Evolutionary conservation across 2,888 invertebrate genomes (phyloP), one percentile per base, ranked within the genome.

Genomic region (Abrostola tripartita): DNA sequence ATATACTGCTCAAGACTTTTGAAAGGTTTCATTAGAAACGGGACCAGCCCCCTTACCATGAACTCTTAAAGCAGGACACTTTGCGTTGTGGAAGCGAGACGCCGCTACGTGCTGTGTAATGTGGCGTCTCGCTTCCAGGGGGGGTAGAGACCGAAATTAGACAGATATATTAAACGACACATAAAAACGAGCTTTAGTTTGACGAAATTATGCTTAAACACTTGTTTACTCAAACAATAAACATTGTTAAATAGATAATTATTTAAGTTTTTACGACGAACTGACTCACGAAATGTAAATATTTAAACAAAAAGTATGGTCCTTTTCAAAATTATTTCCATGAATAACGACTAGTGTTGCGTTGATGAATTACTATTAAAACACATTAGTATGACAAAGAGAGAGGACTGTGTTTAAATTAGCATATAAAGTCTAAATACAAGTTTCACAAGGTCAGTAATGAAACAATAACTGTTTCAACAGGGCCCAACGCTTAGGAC

Each of bases 371-470:
- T 62, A 62, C 71, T 74, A 65, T 40, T 41, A 50, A 12, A 60
- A 58, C 61, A 61, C 58, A 69, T 73, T 68, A 68, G 60, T 73
- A 61, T 58, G 38, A 65, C 60, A 69, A 73, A 64, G 59, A 60
- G 69, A 55, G 54, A 12, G 6, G 40, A n/a, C 54, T 61, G 65
- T 69, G 74, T 72, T 71, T 71, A 69, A 69, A 74, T 73, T 69
- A 74, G 40, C 60, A 74, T 69, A 59, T 61, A 14, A 61, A 63
- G 41, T 6, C 10, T 53, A 36, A 56, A 61, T 47, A 42, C 36
- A 42, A 52, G 44, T 44, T 73, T 61, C 5, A 8, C 42, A 55
- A 44, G 40, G 37, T 37, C 49, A 55, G 0, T 59, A 59, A 59
- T 52, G 6, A 52, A 38, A 47, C 9, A 50, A 40, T n/a, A 50